phyloP scores from a whole-genome alignment of 2,797 vertebrate genomes.

The Coregonus sp. region DNA sequence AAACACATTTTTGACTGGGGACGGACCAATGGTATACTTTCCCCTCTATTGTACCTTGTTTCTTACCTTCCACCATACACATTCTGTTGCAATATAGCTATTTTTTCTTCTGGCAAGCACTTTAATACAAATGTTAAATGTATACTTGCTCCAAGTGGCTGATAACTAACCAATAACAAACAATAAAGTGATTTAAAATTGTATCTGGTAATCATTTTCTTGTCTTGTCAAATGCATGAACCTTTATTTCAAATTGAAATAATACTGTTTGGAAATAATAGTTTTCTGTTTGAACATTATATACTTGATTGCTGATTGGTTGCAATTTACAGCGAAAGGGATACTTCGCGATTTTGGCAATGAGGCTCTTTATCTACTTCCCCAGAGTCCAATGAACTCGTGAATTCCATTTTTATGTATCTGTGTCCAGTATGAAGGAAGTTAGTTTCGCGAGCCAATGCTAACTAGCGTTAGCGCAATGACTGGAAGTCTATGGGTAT shows the following conservation, averaged over 20 bases:
- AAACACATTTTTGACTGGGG: background rate
- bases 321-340: too few species aligned
- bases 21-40: conserved; percentile 8
- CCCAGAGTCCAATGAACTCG: too few species aligned
- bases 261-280: too few species aligned
- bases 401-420: too few species aligned
- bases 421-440: too few species aligned
- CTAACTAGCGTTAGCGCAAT: too few species aligned
- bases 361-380: background rate
- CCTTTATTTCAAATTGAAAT: too few species aligned
- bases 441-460: too few species aligned
- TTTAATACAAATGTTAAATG: background rate
- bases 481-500: too few species aligned
- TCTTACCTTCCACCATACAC: background rate
- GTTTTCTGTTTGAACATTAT: too few species aligned
- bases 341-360: background rate
- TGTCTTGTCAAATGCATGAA: too few species aligned
- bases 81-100: background rate
- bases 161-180: background rate
- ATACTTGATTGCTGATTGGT: background rate
- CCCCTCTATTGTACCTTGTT: background rate
- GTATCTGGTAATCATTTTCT: background rate
- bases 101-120: background rate
- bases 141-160: background rate
- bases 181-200: background rate